Evolutionary conservation across 2,888 invertebrate species (phyloP).

Genomic region (Abrostola triplasia): DNA sequence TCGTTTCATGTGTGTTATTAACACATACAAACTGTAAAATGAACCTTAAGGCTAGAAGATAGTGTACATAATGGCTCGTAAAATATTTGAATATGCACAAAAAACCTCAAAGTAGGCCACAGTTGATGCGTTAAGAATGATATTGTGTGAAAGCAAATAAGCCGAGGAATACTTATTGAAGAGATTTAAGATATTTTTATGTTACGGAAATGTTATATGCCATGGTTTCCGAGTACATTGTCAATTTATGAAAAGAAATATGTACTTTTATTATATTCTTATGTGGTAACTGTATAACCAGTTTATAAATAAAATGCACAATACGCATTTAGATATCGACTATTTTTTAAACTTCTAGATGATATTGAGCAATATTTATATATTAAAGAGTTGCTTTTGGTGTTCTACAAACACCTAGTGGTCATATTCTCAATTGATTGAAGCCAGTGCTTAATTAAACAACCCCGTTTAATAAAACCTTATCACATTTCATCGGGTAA

Average conservation of each 20-base stretch:
- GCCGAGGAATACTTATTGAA: slow-evolving; percentile 17
- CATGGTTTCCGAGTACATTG: slow-evolving; percentile 6
- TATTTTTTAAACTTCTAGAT: no score
- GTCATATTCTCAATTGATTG: no score
- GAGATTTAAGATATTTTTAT: slow-evolving; percentile 29
- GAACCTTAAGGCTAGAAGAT: slow-evolving; percentile 13
- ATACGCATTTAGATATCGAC: no score
- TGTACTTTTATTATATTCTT: no score
- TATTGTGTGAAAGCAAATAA: slow-evolving; percentile 44
- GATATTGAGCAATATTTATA: no score
- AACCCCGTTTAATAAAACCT: not conserved
- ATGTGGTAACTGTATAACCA: no score
- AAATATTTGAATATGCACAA: slow-evolving; percentile 30
- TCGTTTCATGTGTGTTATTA: slow-evolving; percentile 51
- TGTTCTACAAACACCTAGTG: no score
- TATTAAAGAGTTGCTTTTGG: no score
- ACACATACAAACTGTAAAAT: slow-evolving; percentile 6
- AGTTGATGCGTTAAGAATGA: slow-evolving; percentile 53
- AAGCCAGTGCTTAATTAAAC: no score
- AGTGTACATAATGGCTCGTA: slow-evolving; percentile 26
- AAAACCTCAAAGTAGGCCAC: slow-evolving; percentile 36
- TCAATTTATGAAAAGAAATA: not conserved
- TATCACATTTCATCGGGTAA: not conserved
- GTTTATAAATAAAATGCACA: no score
- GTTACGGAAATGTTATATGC: slow-evolving; percentile 14